These are phyloP conservation scores for Desmodus rotundus DNA, from an alignment of 2,113 vertebrate species.

Conservation along the genomic window DNA sequence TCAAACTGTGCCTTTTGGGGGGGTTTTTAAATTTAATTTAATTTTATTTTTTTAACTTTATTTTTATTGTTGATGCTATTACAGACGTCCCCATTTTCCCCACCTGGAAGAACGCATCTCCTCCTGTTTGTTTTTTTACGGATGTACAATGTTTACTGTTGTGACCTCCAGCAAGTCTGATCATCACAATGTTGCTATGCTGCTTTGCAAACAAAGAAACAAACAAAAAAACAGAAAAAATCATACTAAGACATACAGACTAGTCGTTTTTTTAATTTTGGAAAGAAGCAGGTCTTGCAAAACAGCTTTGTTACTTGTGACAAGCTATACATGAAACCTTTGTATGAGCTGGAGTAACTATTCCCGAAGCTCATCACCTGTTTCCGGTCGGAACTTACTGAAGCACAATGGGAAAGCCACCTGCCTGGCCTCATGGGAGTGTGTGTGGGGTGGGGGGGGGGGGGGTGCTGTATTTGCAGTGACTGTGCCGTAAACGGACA, in stretches of 20 bases:
- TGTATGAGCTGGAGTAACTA: constrained; percentile 74
- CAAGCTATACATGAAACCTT: constrained; percentile 75
- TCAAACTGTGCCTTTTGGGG: constrained; percentile 54
- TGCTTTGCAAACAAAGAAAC: constrained; percentile 81
- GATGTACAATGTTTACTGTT: constrained; percentile 83
- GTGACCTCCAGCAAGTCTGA: constrained; percentile 84
- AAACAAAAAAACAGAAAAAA: constrained; percentile 60
- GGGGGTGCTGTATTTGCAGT: constrained; percentile 71
- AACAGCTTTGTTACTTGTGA: constrained; percentile 79
- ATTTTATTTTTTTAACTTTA: background rate
- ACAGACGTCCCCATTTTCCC: too few species aligned
- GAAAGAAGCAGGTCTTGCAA: constrained; percentile 85
- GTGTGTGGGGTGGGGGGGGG: constrained; percentile 77
- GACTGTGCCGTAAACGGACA: constrained; percentile 86
- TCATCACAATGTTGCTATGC: constrained; percentile 80
- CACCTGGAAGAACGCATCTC: background rate
- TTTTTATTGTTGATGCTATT: too few species aligned
- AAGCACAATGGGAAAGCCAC: constrained; percentile 77
- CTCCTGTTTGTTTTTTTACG: constrained; percentile 69
- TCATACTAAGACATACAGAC: constrained; percentile 60
- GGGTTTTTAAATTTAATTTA: background rate
- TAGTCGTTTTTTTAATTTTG: constrained; percentile 72
- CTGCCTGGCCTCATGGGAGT: constrained; percentile 24
- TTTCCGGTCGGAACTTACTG: constrained; percentile 72
- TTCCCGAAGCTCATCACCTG: constrained; percentile 82